These are phyloP conservation scores for Brienomyrus longianalis DNA, from an alignment of 2,113 vertebrate genomes.

Conservation along the genomic window DNA sequence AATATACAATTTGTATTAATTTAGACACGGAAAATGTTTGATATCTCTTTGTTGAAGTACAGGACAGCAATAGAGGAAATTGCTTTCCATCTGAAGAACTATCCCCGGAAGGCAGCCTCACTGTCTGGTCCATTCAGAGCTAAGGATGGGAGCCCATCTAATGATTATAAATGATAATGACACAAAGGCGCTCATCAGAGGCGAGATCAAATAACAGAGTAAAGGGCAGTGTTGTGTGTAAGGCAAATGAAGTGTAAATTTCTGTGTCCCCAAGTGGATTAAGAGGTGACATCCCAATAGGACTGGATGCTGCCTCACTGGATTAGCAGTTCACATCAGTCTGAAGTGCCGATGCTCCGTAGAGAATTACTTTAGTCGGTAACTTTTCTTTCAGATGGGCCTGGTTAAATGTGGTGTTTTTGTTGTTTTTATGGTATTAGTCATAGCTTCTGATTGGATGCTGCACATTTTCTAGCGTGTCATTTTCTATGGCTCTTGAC, in stretches of 20 bases:
- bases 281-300: conserved; percentile 40
- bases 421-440: neutral
- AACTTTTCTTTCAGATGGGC: neutral
- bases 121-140: conserved; percentile 7
- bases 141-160: conserved; percentile 31
- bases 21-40: neutral
- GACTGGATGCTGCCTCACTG: conserved; percentile 30
- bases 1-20: neutral
- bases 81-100: neutral
- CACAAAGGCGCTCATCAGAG: conserved; percentile 52
- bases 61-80: neutral
- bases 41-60: neutral
- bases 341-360: neutral
- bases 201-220: conserved; percentile 49
- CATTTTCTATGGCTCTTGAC: neutral
- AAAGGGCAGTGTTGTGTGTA: conserved; percentile 38
- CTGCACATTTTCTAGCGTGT: neutral
- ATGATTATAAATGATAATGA: conserved; percentile 54
- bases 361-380: neutral
- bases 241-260: conserved; percentile 29
- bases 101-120: neutral
- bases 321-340: conserved; percentile 5
- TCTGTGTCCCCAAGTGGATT: conserved; percentile 36
- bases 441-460: neutral
- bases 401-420: neutral